phyloP scores from a whole-genome alignment of 2,888 invertebrate genomes.

The Schrankia costaestrigalis region DNA sequence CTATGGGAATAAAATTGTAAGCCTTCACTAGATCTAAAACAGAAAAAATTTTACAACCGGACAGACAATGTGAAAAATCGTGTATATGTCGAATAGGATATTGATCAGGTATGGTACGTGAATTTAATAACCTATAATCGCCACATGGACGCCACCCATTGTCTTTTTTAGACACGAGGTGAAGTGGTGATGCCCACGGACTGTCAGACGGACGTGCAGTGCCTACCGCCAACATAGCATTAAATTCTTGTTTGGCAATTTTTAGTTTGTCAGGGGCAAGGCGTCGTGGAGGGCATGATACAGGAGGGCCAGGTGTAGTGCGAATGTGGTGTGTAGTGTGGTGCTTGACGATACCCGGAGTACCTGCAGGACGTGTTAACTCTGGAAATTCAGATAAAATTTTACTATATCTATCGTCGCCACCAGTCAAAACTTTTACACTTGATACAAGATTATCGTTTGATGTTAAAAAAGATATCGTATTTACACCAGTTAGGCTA shows the following conservation, averaged over 20 bases:
- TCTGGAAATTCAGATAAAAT: conserved; percentile 4
- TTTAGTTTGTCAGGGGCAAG: conserved; percentile 9
- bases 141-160: conserved; percentile 9
- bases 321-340: conserved; percentile 7
- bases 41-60: conserved; percentile 5
- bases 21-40: conserved; percentile 16
- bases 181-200: conserved; percentile 9
- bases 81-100: conserved; percentile 9
- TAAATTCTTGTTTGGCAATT: conserved; percentile 8
- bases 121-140: too few species aligned
- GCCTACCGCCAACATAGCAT: conserved; percentile 4
- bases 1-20: background rate
- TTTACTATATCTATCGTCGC: conserved; percentile 1
- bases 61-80: conserved; percentile 5
- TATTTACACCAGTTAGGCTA: background rate
- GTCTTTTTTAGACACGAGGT: conserved; percentile 8
- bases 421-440: background rate
- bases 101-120: conserved; percentile 5
- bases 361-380: conserved; percentile 8
- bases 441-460: background rate
- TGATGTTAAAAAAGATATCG: background rate
- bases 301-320: conserved; percentile 9
- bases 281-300: conserved; percentile 1
- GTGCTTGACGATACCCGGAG: background rate
- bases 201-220: conserved; percentile 3